phyloP scores from a whole-genome alignment of 2,113 vertebrate species.

The Ellobius talpinus region DNA sequence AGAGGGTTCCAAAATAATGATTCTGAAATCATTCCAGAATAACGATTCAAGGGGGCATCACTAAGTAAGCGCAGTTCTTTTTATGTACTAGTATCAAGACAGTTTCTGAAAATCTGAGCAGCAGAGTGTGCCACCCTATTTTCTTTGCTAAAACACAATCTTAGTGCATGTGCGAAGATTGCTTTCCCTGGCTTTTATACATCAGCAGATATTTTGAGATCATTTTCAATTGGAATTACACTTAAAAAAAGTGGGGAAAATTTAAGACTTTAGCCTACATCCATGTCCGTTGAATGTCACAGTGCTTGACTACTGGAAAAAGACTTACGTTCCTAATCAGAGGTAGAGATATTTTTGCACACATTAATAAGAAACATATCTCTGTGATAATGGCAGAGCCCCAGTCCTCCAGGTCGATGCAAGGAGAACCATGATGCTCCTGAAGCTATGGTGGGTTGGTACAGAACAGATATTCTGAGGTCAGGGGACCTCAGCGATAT shows the following conservation, averaged over 20 bases:
- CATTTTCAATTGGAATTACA: not conserved
- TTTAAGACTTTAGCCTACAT: not conserved
- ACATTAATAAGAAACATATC: not conserved
- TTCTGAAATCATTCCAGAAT: not conserved
- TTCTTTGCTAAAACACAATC: not conserved
- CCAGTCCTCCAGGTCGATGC: not conserved
- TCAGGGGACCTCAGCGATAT: not conserved
- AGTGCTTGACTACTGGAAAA: not conserved
- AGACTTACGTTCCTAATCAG: not conserved
- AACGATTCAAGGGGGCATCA: not conserved
- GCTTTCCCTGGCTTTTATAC: not conserved
- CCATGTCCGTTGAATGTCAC: not conserved
- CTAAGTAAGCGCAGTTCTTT: not conserved
- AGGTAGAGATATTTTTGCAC: not conserved
- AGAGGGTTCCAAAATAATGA: slow-evolving; percentile 18
- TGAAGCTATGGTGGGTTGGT: not conserved
- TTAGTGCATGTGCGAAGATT: not conserved
- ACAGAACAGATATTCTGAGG: not conserved
- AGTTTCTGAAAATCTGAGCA: not conserved
- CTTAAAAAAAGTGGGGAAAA: not conserved
- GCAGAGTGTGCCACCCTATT: not conserved
- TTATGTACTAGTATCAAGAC: not conserved
- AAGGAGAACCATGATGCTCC: not conserved
- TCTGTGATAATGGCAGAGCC: not conserved
- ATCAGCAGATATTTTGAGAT: not conserved